A percentile compares a stretch with the other conserved stretches of the same genome.
phyloP scores from a whole-genome alignment of 2,888 invertebrate genomes.

The Meteorus colon region DNA sequence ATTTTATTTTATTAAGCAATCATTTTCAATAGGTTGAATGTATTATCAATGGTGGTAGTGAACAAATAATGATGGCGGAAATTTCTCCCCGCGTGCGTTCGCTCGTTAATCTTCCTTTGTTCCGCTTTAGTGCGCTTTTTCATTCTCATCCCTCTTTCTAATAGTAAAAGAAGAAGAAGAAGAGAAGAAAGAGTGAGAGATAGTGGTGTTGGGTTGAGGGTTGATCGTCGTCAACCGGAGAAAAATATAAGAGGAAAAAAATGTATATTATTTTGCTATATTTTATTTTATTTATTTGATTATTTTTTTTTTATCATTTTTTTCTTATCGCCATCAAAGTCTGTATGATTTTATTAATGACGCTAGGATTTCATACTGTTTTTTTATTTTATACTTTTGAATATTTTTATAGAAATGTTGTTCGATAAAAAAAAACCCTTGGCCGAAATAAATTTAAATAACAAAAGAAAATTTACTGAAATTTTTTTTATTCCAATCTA shows the following conservation, averaged over 20 bases:
- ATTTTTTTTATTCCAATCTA: too few species aligned
- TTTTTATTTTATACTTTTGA: neutral
- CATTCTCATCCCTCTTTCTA: conserved; percentile 48
- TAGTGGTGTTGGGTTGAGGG: neutral
- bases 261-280: conserved; percentile 23
- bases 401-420: too few species aligned
- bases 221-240: neutral
- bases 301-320: neutral
- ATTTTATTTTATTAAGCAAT: conserved; percentile 9
- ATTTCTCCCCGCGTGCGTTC: conserved; percentile 46
- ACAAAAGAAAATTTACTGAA: too few species aligned
- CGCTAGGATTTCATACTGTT: neutral
- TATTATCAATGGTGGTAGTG: conserved; percentile 43
- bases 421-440: too few species aligned
- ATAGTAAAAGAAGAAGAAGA: conserved; percentile 42
- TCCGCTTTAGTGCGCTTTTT: conserved; percentile 49
- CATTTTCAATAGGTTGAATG: conserved; percentile 10
- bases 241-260: neutral
- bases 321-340: neutral
- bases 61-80: conserved; percentile 49
- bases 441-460: too few species aligned
- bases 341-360: neutral
- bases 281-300: conserved; percentile 19
- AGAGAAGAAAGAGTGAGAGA: conserved; percentile 13
- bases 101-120: conserved; percentile 60